Evolutionary conservation across 2,113 vertebrate species (phyloP).

Genomic region (Rhinolophus ferrumequinum): DNA sequence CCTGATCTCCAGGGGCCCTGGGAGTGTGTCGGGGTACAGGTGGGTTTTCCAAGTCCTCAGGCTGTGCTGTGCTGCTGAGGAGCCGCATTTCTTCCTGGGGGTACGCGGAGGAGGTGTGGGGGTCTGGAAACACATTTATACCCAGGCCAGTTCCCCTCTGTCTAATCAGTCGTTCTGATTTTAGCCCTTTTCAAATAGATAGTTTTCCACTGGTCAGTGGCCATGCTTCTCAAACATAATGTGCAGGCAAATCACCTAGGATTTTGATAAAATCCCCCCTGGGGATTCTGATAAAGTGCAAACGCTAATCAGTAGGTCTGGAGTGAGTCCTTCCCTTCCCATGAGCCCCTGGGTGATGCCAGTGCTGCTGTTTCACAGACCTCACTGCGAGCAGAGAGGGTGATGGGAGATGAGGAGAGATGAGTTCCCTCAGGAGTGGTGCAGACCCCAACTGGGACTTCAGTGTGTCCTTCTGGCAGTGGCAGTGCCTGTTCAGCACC

Average conservation of each 20-base stretch:
- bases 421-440: background rate
- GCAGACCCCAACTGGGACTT: background rate
- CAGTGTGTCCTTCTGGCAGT: background rate
- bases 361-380: background rate
- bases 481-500: background rate
- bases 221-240: background rate
- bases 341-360: background rate
- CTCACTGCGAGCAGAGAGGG: background rate
- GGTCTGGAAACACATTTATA: background rate
- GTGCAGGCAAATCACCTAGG: background rate
- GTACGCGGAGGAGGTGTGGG: background rate
- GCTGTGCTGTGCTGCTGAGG: background rate
- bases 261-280: background rate
- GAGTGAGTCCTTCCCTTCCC: background rate
- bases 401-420: background rate
- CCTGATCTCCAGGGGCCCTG: background rate
- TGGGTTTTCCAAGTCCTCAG: background rate
- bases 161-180: background rate
- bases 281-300: background rate
- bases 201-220: background rate
- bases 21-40: rapidly evolving
- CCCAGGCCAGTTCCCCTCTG: background rate
- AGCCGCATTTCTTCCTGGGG: background rate
- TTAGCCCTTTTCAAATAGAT: background rate
- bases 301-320: background rate